Percentiles rank a stretch among this genome's conserved stretches.
Conservation (phyloP, 2,113 vertebrate species). For the Murina feae region DNA sequence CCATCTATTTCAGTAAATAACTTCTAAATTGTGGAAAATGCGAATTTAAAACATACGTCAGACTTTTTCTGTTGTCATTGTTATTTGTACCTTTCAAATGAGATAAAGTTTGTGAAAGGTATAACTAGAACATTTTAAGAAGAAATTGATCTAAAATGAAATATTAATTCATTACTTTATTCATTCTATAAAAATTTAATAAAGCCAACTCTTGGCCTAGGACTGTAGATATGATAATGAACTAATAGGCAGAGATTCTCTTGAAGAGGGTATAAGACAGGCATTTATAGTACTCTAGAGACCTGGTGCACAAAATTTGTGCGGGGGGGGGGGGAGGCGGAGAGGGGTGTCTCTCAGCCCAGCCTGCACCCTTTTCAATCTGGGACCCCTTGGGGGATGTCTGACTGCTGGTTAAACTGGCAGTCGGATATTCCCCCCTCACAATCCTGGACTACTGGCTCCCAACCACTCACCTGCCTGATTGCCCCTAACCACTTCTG, state of each 20-base stretch:
- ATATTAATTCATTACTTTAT: not conserved
- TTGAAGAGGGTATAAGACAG: not conserved
- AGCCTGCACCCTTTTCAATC: too few species aligned
- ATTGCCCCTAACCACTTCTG: too few species aligned
- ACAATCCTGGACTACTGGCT: too few species aligned
- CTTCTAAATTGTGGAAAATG: not conserved
- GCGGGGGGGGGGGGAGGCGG: too few species aligned
- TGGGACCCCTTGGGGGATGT: too few species aligned
- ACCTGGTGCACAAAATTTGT: too few species aligned
- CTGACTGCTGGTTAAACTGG: too few species aligned
- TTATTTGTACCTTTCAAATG: not conserved
- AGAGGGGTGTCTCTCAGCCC: too few species aligned
- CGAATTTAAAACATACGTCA: not conserved
- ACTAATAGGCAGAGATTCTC: not conserved
- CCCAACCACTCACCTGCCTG: too few species aligned
- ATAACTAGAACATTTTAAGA: not conserved
- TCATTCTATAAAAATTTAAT: not conserved
- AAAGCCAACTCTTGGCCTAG: not conserved
- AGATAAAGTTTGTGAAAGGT: not conserved
- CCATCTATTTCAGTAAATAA: not conserved
- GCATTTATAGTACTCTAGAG: not conserved
- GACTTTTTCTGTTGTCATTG: not conserved
- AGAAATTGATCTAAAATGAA: not conserved
- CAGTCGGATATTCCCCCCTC: too few species aligned
- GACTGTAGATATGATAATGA: not conserved